Base-by-base conservation (phyloP, 1,140 invertebrate genomes). In the Formica exsecta region DNA sequence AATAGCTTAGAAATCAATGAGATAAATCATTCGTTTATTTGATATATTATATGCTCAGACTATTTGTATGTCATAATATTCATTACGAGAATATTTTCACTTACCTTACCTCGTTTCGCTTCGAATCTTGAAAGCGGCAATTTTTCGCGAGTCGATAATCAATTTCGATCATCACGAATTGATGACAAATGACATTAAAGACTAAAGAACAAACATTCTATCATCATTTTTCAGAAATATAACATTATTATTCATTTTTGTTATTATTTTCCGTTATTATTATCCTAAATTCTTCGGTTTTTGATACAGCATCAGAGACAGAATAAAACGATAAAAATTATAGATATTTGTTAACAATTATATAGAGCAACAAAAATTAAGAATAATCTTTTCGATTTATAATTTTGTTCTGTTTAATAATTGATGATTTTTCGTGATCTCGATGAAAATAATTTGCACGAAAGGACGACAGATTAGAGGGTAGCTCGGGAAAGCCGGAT, bases 81-180 rank as follows among this genome's bases (percentile, higher is more conserved):
- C 1, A 64, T 77, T 51, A 9, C 32, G 3, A 41, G 5, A 38
- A 32, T 48, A 44, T 79, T 48, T 65, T 8, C 32, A 80, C 64
- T 70, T 70, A 80, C 77, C 64, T 80, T 29, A 19, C n/a, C 2
- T 64, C n/a, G 22, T 57, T 70, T 68, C n/a, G 29, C 41, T 59
- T 70, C 36, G 3, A 41, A 80, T 65, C 51, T 70, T 32, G 65
- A 70, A 11, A 71, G 3, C 6, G 11, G 22, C 11, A 29, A 51
- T 48, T 76, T 11, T 44, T 77, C 44, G 13, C 32, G 1, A 25
- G n/a, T 38, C 19, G 2, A 41, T 80, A 70, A 68, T 79, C 22
- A 7, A 8, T 59, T 57, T 22, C 19, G 8, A 2, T 48, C 41
- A 75, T 38, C 16, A n/a, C 3, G 38, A 41, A 48, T 80, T 38